Evolutionary conservation across 2,888 invertebrate genomes (phyloP).

Genomic region (Agrochola circellaris): DNA sequence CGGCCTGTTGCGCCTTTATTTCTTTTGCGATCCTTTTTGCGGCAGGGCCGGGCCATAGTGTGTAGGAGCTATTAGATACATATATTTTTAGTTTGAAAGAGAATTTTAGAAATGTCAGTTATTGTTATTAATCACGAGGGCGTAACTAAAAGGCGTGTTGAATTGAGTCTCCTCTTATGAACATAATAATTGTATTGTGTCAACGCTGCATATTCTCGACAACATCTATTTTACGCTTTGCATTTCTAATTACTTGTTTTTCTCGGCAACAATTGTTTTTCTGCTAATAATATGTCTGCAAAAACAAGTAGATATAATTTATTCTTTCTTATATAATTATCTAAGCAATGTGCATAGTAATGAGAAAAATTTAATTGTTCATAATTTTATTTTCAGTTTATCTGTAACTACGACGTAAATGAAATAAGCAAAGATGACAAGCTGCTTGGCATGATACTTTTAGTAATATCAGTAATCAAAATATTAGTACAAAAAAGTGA

Average conservation of each 20-base stretch:
- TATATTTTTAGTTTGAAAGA: neutral
- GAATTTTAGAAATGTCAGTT: neutral
- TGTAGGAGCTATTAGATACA: no score
- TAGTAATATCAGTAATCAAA: conserved; percentile 73
- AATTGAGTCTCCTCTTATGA: conserved; percentile 13
- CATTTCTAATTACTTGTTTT: conserved; percentile 37
- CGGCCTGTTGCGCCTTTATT: no score
- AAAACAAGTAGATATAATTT: conserved; percentile 8
- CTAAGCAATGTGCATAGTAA: neutral
- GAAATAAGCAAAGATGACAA: conserved; percentile 68
- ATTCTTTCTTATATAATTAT: neutral
- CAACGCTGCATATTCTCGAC: conserved; percentile 2
- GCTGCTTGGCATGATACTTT: conserved; percentile 73
- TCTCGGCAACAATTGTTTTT: conserved; percentile 23
- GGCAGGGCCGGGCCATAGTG: no score
- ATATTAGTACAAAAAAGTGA: conserved; percentile 62
- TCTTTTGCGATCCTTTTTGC: no score
- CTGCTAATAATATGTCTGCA: conserved; percentile 13
- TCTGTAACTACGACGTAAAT: conserved; percentile 67
- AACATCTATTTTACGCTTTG: conserved; percentile 6
- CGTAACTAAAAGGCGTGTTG: conserved; percentile 16
- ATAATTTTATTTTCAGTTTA: conserved; percentile 72
- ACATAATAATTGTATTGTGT: conserved; percentile 1
- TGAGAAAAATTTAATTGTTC: neutral
- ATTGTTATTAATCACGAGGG: neutral